Evolutionary conservation across 2,113 vertebrate genomes (phyloP).

Genomic region (Chlamydotis undulata): DNA sequence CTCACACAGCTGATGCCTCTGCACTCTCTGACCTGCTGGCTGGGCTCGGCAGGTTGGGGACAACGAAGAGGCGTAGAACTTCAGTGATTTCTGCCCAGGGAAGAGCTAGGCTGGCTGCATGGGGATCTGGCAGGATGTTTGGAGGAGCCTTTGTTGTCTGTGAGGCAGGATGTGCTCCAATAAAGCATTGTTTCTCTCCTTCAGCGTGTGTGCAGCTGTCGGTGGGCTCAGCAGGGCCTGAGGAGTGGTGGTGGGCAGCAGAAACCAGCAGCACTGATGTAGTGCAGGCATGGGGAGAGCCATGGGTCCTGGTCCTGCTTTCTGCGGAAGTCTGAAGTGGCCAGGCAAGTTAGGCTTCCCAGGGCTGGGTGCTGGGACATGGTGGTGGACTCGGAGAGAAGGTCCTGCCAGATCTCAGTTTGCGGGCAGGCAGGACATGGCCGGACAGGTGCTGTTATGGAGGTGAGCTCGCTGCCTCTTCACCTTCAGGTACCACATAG

Average conservation of each 20-base stretch:
- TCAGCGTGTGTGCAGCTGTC: neutral
- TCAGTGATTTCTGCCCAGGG: neutral
- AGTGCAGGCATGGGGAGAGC: neutral
- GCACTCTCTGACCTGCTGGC: neutral
- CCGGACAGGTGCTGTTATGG: neutral
- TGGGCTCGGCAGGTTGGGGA: neutral
- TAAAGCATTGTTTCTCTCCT: neutral
- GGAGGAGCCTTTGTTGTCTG: neutral
- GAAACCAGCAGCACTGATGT: neutral
- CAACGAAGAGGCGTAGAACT: neutral
- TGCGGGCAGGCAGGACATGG: neutral
- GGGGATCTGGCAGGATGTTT: neutral
- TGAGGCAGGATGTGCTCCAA: neutral
- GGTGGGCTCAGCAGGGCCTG: neutral
- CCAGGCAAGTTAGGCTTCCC: neutral
- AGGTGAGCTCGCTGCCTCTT: neutral
- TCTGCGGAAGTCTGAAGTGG: neutral
- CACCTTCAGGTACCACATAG: neutral
- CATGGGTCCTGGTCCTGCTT: rapidly evolving
- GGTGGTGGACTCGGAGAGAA: neutral
- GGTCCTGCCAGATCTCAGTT: neutral
- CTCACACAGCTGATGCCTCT: neutral
- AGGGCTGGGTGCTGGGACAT: neutral
- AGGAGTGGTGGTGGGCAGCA: neutral
- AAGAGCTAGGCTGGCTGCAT: neutral